Percentiles rank a stretch among this genome's conserved stretches.
Conservation (phyloP, 2,888 invertebrate genomes). For the Diadromus collaris region DNA sequence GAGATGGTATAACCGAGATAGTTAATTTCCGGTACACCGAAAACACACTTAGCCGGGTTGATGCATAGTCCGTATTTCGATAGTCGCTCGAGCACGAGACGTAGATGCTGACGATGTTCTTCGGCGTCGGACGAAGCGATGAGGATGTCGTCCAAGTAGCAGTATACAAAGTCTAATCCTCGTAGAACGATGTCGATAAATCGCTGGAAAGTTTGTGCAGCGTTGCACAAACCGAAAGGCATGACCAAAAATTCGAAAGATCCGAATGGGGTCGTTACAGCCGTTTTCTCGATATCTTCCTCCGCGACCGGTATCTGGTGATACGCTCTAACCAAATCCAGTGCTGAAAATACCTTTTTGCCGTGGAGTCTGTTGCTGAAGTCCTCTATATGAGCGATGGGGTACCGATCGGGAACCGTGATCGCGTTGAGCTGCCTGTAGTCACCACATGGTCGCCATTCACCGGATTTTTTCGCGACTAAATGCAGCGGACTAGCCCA, state of each 20-base stretch:
- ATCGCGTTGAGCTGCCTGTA: conserved; percentile 67
- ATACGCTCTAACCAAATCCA: background rate
- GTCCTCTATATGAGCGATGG: conserved; percentile 69
- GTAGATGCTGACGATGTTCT: background rate
- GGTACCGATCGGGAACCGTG: conserved; percentile 70
- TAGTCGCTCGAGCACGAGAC: background rate
- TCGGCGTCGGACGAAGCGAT: background rate
- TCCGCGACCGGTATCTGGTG: background rate
- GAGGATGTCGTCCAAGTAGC: background rate
- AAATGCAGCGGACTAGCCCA: conserved; percentile 77
- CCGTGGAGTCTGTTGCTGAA: conserved; percentile 57
- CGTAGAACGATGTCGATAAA: background rate
- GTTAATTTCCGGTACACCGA: background rate
- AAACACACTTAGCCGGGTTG: background rate
- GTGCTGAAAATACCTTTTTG: conserved; percentile 31
- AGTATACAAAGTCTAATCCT: background rate
- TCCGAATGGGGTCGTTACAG: background rate
- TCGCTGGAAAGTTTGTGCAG: background rate
- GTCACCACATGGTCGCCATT: conserved; percentile 64
- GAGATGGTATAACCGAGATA: background rate
- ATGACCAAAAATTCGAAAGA: background rate
- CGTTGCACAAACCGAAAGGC: background rate
- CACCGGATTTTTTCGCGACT: conserved; percentile 62
- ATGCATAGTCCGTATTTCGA: background rate
- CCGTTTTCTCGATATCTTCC: background rate